phyloP scores from a whole-genome alignment of 2,113 vertebrate species.

The Pterocles orientalis region DNA sequence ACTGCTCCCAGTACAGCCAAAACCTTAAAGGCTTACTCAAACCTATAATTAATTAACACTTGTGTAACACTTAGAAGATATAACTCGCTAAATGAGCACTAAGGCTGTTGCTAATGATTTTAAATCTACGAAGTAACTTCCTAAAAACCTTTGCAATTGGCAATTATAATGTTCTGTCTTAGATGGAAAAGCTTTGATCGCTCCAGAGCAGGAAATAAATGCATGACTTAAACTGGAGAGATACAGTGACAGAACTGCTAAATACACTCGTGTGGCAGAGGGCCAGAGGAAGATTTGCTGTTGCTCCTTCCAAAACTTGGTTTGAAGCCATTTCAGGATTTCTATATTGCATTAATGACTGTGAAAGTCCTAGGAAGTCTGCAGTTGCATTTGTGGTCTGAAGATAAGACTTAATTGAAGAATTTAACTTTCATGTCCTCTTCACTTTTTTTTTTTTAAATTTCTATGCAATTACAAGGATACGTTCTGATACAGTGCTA shows the following conservation, averaged over 20 bases:
- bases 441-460: background rate
- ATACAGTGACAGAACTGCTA: background rate
- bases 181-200: conserved; percentile 34
- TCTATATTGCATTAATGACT: background rate
- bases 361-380: background rate
- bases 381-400: background rate
- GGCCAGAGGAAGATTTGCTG: background rate
- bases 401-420: background rate
- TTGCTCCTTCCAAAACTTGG: background rate
- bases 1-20: background rate
- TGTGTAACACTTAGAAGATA: conserved; percentile 11
- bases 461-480: background rate
- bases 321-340: conserved; percentile 1
- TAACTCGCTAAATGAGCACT: background rate
- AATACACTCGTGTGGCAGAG: background rate
- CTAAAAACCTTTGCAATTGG: conserved; percentile 46
- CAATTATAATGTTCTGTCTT: conserved; percentile 33
- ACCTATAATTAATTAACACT: conserved; percentile 24
- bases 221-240: background rate
- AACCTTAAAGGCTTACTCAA: conserved; percentile 18
- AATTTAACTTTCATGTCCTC: background rate
- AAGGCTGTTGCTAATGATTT: conserved; percentile 35
- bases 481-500: background rate
- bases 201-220: conserved; percentile 14
- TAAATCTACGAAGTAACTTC: background rate